phyloP scores from a whole-genome alignment of 64 coral and sea anemone species.

The Montipora efflorescens region DNA sequence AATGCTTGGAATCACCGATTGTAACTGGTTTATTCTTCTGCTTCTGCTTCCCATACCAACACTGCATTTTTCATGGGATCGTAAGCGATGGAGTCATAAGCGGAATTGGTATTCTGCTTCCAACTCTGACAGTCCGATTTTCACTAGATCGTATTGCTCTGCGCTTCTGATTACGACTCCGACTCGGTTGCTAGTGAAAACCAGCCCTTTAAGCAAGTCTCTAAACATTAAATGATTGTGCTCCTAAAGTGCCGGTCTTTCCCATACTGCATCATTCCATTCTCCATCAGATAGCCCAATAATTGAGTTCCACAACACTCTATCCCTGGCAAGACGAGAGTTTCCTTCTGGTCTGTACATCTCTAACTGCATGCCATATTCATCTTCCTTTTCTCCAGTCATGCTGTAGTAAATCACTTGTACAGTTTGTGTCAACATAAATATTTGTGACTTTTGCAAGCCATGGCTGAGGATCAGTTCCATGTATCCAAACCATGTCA shows the following conservation, averaged over 20 bases:
- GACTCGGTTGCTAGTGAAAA: too few relatives aligned
- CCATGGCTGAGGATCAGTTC: constrained; percentile 13
- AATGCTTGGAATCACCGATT: too few relatives aligned
- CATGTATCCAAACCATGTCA: not conserved
- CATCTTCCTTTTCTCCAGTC: not conserved
- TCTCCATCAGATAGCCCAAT: not conserved
- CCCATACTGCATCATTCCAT: not conserved
- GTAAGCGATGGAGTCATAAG: too few relatives aligned
- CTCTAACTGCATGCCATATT: not conserved
- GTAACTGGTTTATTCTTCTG: too few relatives aligned
- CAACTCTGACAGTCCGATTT: too few relatives aligned
- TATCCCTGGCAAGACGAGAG: not conserved
- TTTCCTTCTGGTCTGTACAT: not conserved
- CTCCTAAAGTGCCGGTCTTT: not conserved
- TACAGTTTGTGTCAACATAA: not conserved
- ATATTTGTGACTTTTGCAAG: not conserved
- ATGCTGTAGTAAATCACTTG: not conserved
- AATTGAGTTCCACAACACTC: constrained; percentile 1
- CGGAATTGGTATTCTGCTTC: too few relatives aligned
- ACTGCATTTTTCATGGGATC: too few relatives aligned
- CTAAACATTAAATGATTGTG: too few relatives aligned
- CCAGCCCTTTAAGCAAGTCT: too few relatives aligned
- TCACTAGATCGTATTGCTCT: too few relatives aligned
- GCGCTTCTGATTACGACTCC: too few relatives aligned
- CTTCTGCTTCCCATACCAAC: too few relatives aligned